These are phyloP conservation scores for Uloborus plumipes DNA, from an alignment of 2,888 invertebrate species.

Conservation along the genomic window DNA sequence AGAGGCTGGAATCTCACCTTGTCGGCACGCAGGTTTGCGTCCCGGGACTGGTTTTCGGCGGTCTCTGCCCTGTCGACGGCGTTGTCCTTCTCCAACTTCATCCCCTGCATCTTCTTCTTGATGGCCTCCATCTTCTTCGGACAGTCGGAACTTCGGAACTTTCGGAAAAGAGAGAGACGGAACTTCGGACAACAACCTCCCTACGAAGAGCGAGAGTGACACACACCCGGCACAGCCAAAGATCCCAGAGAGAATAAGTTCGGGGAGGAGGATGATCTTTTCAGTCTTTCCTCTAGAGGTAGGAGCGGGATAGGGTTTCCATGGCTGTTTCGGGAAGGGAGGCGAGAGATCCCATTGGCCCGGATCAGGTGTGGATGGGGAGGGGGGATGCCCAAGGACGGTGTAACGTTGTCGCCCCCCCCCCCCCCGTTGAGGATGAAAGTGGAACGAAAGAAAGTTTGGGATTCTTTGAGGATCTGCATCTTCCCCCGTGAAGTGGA, in stretches of 20 bases:
- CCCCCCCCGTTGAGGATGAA: background rate
- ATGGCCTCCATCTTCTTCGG: constrained; percentile 97
- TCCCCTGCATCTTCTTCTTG: constrained; percentile 99
- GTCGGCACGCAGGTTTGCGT: constrained; percentile 77
- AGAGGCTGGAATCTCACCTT: constrained; percentile 71
- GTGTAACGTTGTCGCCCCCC: background rate
- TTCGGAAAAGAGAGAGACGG: constrained; percentile 16
- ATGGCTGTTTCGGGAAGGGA: constrained; percentile 61
- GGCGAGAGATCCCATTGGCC: too few species aligned
- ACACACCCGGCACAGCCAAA: constrained; percentile 51
- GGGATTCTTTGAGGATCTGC: too few species aligned
- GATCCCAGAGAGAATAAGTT: constrained; percentile 62
- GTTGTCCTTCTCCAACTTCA: constrained; percentile 99
- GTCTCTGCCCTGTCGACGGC: constrained; percentile 98
- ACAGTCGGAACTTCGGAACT: constrained; percentile 30
- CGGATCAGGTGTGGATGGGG: background rate
- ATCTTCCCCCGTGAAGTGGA: too few species aligned
- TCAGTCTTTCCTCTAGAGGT: constrained; percentile 14
- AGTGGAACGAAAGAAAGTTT: too few species aligned
- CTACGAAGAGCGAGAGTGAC: constrained; percentile 14
- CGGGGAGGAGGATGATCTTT: constrained; percentile 14
- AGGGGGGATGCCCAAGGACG: constrained; percentile 6
- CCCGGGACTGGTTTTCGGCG: constrained; percentile 94
- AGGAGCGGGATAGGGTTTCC: constrained; percentile 58
- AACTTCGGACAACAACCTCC: constrained; percentile 10